Conservation (phyloP, 1,140 invertebrate species). For the Liolophura sinensis region DNA sequence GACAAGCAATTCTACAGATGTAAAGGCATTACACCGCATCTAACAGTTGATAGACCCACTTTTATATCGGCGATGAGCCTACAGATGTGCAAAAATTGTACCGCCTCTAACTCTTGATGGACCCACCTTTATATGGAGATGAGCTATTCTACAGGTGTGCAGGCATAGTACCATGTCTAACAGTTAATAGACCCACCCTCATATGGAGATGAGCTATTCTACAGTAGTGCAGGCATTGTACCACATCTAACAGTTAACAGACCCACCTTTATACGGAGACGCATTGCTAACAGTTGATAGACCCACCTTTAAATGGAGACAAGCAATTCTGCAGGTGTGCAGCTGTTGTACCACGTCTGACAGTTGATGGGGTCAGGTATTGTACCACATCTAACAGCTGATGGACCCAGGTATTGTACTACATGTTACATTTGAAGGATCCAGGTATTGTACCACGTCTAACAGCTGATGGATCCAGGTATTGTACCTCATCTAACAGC, state of each 20-base stretch:
- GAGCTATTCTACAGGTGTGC: constrained; percentile 71
- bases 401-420: no score
- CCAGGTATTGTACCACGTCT: constrained; percentile 71
- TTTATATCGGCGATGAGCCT: no score
- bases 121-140: constrained; percentile 73
- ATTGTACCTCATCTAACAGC: constrained; percentile 73
- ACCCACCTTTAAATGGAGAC: no score
- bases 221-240: constrained; percentile 74
- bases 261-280: constrained; percentile 68
- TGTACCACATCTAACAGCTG: constrained; percentile 78
- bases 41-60: no score
- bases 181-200: constrained; percentile 67
- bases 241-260: constrained; percentile 72
- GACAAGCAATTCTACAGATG: no score
- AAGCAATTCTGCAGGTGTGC: no score
- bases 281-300: constrained; percentile 72
- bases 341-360: no score
- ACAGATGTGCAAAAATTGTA: constrained; percentile 71
- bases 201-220: constrained; percentile 77
- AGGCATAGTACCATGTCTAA: constrained; percentile 78
- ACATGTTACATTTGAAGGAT: no score
- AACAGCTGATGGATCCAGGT: constrained; percentile 76
- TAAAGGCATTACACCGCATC: no score
- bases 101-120: constrained; percentile 71
- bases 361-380: no score